Evolutionary conservation across 2,888 invertebrate genomes (phyloP), one percentile per base, ranked within the genome.

Genomic region (Clitarchus hookeri): DNA sequence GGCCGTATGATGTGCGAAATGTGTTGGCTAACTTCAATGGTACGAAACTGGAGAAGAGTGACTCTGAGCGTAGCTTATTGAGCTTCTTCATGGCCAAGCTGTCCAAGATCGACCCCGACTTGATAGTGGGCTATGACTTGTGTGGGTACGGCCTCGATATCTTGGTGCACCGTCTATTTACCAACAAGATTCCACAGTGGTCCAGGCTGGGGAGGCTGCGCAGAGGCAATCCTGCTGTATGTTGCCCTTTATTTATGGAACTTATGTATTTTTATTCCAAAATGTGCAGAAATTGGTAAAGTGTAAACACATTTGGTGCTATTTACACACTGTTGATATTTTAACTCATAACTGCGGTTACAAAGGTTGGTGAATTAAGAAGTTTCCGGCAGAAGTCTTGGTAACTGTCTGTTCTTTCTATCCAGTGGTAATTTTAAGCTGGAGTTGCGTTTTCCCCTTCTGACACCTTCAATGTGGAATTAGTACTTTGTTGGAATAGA

Each of bases 101-200:
- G 89, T 95, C 96, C 91, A 96, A 95, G 90, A 92, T 97, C 85
- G 99, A 99, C 90, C 97, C 99, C 90, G 99, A 99, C 92, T 92
- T 99, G 48, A 94, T 99, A 80, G 95, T 99, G 3, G 99, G 99
- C 0, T 98, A 99, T 90, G 99, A 99, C 91, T 93, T 98, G 82
- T 94, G 95, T 89, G 97, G 97, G 53, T 98, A 97, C 91, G 98
- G 98, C 90, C 94, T 99, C 87, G 97, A 98, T 89, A 93, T 98
- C 3, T 93, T 99, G n/a, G 94, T 98, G 83, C 96, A 97, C 87
- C 95, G 98, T 88, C 94, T 98, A 87, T 92, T 94, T 16, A 93
- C 94, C 36, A 92, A 93, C 89, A 94, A 94, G 90, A 95, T 98
- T 85, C 95, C 95, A 0, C 96, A 97, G 89, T 99, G 98, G 97